Percentiles rank a stretch among this genome's conserved stretches.
Evolutionary conservation across 2,113 vertebrate genomes (phyloP).

Genomic region (Caracal caracal): DNA sequence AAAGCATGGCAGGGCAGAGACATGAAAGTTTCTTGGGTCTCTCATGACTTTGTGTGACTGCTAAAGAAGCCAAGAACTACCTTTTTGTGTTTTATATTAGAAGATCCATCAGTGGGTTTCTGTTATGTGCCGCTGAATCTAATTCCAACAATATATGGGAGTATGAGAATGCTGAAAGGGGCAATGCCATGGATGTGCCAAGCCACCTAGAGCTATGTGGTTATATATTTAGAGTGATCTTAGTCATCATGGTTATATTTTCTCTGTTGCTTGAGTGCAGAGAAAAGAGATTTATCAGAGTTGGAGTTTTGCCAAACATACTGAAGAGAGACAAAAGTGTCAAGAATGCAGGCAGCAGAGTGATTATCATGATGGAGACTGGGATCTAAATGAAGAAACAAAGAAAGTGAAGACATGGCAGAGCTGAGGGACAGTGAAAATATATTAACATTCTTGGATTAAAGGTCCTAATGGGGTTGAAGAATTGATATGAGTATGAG

Average conservation of each 20-base stretch:
- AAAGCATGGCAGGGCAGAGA: background rate
- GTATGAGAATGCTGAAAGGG: background rate
- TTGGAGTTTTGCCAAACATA: background rate
- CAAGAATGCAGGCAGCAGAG: background rate
- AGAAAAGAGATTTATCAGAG: background rate
- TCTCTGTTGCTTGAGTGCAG: background rate
- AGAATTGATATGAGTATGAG: background rate
- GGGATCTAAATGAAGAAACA: background rate
- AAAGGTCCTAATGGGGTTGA: background rate
- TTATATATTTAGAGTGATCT: background rate
- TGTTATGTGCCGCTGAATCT: background rate
- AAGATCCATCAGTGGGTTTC: background rate
- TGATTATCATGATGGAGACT: background rate
- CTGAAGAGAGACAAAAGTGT: background rate
- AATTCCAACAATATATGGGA: background rate
- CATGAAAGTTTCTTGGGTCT: background rate
- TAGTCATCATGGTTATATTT: background rate
- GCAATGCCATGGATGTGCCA: background rate
- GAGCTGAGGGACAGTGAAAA: background rate
- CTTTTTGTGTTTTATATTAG: background rate
- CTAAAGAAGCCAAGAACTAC: background rate
- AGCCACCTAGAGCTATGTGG: background rate
- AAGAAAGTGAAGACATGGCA: background rate
- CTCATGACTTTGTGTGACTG: background rate
- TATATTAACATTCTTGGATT: background rate